Percentiles rank a stretch among this genome's conserved stretches.
These are phyloP conservation scores for Myotis lucifugus DNA, from an alignment of 2,113 vertebrate species.

Conservation along the genomic window DNA sequence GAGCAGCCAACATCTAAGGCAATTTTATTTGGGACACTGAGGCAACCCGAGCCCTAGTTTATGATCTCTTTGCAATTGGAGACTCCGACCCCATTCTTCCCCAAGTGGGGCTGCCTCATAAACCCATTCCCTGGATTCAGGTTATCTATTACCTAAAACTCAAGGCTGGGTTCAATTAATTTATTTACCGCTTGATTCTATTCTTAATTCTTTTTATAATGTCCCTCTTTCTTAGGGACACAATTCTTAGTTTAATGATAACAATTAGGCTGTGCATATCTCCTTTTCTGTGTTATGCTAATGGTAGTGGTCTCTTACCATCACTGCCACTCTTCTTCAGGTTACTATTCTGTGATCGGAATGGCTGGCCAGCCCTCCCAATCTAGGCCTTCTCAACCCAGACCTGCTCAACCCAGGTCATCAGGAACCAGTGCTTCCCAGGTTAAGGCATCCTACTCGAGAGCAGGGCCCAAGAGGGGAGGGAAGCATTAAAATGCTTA, in stretches of 20 bases:
- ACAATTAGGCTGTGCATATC: not conserved
- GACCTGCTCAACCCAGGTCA: too few relatives aligned
- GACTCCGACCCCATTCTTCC: not conserved
- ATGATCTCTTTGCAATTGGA: not conserved
- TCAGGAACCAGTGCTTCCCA: not conserved
- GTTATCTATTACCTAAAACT: not conserved
- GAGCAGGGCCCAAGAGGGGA: conserved; percentile 10
- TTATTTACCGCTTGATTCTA: conserved; percentile 29
- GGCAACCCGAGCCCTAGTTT: not conserved
- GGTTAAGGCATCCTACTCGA: not conserved
- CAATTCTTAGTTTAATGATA: not conserved
- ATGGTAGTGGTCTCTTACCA: not conserved
- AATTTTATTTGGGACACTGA: not conserved
- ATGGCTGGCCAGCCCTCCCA: not conserved
- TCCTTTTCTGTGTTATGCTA: not conserved
- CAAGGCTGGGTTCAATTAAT: not conserved
- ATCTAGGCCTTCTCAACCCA: not conserved
- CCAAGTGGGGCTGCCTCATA: not conserved
- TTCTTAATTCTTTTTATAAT: not conserved
- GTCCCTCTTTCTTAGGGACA: not conserved
- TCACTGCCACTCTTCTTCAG: not conserved
- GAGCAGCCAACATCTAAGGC: not conserved
- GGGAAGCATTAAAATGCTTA: conserved; percentile 36
- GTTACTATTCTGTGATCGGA: not conserved
- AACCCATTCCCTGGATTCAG: not conserved